Percentiles rank a stretch among this genome's conserved stretches.
phyloP scores from a whole-genome alignment of 2,888 invertebrate species.

The Euzophera pinguis region DNA sequence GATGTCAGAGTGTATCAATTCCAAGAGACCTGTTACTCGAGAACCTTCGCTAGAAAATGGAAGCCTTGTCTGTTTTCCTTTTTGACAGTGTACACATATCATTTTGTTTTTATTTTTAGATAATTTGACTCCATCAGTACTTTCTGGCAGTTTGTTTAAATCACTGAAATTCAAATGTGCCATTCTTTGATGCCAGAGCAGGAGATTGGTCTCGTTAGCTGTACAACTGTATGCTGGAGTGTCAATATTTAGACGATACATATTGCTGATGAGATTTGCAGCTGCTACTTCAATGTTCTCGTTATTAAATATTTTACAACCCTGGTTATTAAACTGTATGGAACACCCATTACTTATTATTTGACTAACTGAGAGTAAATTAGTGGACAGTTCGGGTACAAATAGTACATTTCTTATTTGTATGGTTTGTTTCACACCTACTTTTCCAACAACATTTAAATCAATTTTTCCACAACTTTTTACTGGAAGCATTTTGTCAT shows the following conservation, averaged over 20 bases:
- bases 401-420: neutral
- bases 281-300: too few species aligned
- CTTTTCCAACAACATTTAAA: too few species aligned
- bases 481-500: neutral
- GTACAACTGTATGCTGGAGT: too few species aligned
- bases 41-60: constrained; percentile 19
- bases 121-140: constrained; percentile 11
- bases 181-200: constrained; percentile 21
- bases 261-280: too few species aligned
- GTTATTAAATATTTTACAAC: neutral
- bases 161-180: constrained; percentile 20
- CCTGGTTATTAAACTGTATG: neutral
- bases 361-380: neutral
- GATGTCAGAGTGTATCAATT: constrained; percentile 19
- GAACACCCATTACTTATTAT: neutral
- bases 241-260: too few species aligned
- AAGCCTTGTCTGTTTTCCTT: constrained; percentile 19
- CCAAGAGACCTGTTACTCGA: constrained; percentile 16
- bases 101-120: neutral
- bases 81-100: constrained; percentile 15
- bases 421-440: too few species aligned
- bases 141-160: constrained; percentile 15
- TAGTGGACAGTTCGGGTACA: neutral
- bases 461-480: neutral
- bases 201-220: too few species aligned